Evolutionary conservation across 2,797 vertebrate species (phyloP).

Genomic region (Microctenopoma lineatum): DNA sequence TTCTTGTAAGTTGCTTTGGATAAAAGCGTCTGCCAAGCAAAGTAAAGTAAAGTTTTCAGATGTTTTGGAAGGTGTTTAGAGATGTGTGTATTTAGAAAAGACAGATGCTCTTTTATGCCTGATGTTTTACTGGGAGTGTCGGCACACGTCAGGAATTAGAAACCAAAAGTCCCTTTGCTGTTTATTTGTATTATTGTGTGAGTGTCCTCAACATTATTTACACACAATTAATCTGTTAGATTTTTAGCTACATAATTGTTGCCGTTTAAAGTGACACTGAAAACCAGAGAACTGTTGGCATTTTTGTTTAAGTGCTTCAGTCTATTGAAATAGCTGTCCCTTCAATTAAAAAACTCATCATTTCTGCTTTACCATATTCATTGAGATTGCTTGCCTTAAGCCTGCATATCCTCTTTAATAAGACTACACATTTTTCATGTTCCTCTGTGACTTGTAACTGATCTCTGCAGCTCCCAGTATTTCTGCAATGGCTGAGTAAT

Average conservation of each 20-base stretch:
- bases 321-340: neutral
- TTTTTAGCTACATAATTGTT: neutral
- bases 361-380: neutral
- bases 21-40: too few species aligned
- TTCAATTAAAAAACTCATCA: neutral
- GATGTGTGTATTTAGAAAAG: neutral
- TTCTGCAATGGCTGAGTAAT: conserved; percentile 53
- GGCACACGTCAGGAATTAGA: too few species aligned
- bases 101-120: neutral
- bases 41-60: too few species aligned
- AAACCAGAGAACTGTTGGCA: too few species aligned
- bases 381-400: neutral
- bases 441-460: conserved; percentile 1
- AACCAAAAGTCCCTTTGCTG: too few species aligned
- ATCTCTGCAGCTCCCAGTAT: conserved; percentile 23
- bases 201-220: neutral
- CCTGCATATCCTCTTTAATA: neutral
- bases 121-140: too few species aligned
- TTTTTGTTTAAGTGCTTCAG: too few species aligned
- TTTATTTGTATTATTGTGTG: too few species aligned
- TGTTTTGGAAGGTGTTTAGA: neutral
- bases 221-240: neutral
- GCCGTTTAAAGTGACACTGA: too few species aligned
- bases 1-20: neutral
- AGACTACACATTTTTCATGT: conserved; percentile 11